A percentile compares a stretch with the other conserved stretches of the same genome.
Conservation (phyloP, 2,888 invertebrate species). For the Netelia melanura region DNA sequence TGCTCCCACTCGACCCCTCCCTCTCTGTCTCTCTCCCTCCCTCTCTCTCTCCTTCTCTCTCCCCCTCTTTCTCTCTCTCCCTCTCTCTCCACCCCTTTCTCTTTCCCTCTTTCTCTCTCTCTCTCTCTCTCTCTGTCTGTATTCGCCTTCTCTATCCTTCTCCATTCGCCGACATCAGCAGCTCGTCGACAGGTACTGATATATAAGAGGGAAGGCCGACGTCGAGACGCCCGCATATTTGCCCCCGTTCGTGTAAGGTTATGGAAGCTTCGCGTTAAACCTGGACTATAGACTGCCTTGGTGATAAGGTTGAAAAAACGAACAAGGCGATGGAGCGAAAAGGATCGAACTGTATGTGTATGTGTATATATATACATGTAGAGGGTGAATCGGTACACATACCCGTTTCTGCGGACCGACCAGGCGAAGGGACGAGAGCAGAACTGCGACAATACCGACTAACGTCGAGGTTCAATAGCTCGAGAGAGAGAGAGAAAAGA, state of each 20-base stretch:
- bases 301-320: slow-evolving; percentile 22
- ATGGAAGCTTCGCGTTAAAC: slow-evolving; percentile 51
- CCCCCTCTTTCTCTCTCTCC: neutral
- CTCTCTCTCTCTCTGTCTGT: neutral
- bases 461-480: no score
- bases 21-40: no score
- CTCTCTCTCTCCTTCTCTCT: neutral
- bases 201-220: slow-evolving; percentile 28
- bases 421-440: no score
- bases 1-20: no score
- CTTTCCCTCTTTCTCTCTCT: neutral
- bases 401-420: no score
- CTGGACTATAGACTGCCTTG: slow-evolving; percentile 17
- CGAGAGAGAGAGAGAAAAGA: no score
- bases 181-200: slow-evolving; percentile 24
- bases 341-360: slow-evolving; percentile 9
- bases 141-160: neutral
- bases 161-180: slow-evolving; percentile 30
- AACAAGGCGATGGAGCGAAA: slow-evolving; percentile 6
- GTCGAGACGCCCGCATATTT: slow-evolving; percentile 39
- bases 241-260: slow-evolving; percentile 32
- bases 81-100: slow-evolving; percentile 1
- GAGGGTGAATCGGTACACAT: neutral
- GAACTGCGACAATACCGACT: no score
- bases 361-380: neutral